Conservation (phyloP, 2,113 vertebrate species). For the Chascanopsetta lugubris region DNA sequence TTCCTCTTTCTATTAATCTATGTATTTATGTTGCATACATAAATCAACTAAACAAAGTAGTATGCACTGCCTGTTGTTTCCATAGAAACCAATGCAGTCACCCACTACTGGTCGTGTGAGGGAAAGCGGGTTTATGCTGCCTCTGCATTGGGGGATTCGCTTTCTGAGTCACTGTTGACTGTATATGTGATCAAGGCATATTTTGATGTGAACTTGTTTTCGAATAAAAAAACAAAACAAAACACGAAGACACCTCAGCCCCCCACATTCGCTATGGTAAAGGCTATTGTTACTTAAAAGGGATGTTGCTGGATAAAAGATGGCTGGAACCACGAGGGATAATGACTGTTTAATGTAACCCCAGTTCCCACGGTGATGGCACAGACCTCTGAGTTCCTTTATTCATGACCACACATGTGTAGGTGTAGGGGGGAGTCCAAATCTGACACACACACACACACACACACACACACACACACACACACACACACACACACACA, state of each 20-base stretch:
- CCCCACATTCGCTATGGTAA: constrained; percentile 22
- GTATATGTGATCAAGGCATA: not conserved
- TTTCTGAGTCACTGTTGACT: no score
- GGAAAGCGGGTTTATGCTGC: no score
- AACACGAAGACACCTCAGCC: constrained; percentile 38
- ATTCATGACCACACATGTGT: constrained; percentile 69
- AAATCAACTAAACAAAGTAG: no score
- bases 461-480: constrained; percentile 4
- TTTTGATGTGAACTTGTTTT: constrained; percentile 34
- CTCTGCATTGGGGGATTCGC: no score
- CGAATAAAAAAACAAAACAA: constrained; percentile 34
- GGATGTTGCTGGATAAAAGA: constrained; percentile 64
- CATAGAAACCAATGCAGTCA: no score
- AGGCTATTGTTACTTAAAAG: constrained; percentile 57
- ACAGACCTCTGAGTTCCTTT: constrained; percentile 45
- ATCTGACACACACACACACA: constrained; percentile 39
- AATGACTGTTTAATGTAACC: constrained; percentile 76
- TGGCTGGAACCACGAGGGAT: constrained; percentile 58
- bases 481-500: constrained; percentile 38
- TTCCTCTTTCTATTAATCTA: no score
- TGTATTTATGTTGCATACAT: no score
- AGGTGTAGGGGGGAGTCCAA: constrained; percentile 40
- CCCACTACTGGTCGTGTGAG: no score
- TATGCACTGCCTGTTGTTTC: no score
- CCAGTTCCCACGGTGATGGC: constrained; percentile 73